Base-by-base conservation (phyloP, 1,140 invertebrate genomes). In the Parapsyche elsis region DNA sequence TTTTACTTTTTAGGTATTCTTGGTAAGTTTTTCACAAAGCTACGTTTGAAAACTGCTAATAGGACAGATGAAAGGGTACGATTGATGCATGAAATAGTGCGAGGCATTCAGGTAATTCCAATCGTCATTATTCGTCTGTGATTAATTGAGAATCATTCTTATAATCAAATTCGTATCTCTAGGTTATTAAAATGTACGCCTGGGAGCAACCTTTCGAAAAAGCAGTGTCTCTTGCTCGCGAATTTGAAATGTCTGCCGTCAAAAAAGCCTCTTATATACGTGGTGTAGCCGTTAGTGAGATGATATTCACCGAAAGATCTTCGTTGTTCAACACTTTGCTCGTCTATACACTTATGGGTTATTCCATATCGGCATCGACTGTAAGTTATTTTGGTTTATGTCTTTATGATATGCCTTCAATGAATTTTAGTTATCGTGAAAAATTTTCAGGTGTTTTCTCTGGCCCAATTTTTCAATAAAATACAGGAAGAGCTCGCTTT, bases 161-260 rank as follows among this genome's bases (percentile, higher is more conserved):
- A n/a, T n/a, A 23, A 71, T 26, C 61, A 64, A 26, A 26, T 26
- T n/a, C n/a, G n/a, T n/a, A n/a, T n/a, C n/a, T 78, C 91, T 83
- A 93, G 88, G 93, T 97, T 0, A 92, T 95, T 9, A 95, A 95
- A 88, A 94, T 94, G 92, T 94, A 93, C 81, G 91, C 92, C 0
- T 94, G 92, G 93, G 92, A 94, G 81, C 90, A 90, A 76, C 91
- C 92, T 0, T 93, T 93, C 82, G 87, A 89, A 75, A 90, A 89
- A 70, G 87, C 91, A 0, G 88, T 92, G 0, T 86, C 85, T 0
- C 14, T 84, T 1, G 90, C 88, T 44, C 85, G 93, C 45, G 80
- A 57, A 26, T 82, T 84, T 0, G 87, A 89, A 59, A 57, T 89
- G 71, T 85, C 86, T 53, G 82, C 87, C 83, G 82, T 90, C 5